A percentile compares a stretch with the other conserved stretches of the same genome.
Conservation (phyloP, 2,888 invertebrate genomes). For the Serrognathus titanus region DNA sequence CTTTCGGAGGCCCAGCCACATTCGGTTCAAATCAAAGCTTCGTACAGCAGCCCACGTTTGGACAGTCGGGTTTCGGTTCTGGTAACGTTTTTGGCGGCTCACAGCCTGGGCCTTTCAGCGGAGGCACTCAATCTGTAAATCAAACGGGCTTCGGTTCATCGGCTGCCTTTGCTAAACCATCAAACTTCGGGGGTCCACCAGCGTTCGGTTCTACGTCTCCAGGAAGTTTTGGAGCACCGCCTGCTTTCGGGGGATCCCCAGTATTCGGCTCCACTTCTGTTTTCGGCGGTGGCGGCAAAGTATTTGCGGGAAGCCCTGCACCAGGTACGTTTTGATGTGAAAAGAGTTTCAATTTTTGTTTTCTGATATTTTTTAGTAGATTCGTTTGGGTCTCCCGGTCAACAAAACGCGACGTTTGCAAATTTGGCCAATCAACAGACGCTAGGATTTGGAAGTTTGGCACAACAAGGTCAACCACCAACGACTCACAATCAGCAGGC, state of each 20-base stretch:
- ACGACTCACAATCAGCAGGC: conserved; percentile 33
- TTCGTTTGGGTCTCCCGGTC: conserved; percentile 51
- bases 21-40: conserved; percentile 21
- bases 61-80: conserved; percentile 10
- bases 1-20: conserved; percentile 22
- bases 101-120: conserved; percentile 13
- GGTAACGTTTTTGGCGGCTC: conserved; percentile 11
- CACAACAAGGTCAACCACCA: conserved; percentile 52
- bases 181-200: conserved; percentile 20
- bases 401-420: conserved; percentile 60
- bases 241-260: conserved; percentile 50
- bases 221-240: conserved; percentile 41
- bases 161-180: conserved; percentile 12
- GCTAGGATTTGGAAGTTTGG: conserved; percentile 62
- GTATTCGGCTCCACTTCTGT: conserved; percentile 50
- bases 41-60: conserved; percentile 14
- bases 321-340: not conserved
- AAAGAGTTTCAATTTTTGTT: not conserved
- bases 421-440: conserved; percentile 62
- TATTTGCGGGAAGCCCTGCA: conserved; percentile 41
- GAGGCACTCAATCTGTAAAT: not conserved
- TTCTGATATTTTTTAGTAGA: conserved; percentile 21
- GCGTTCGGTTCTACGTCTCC: conserved; percentile 30
- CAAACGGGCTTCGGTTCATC: conserved; percentile 18
- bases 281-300: conserved; percentile 49